Base-by-base conservation (phyloP, 2,113 vertebrate species). In the Neoarius graeffei region DNA sequence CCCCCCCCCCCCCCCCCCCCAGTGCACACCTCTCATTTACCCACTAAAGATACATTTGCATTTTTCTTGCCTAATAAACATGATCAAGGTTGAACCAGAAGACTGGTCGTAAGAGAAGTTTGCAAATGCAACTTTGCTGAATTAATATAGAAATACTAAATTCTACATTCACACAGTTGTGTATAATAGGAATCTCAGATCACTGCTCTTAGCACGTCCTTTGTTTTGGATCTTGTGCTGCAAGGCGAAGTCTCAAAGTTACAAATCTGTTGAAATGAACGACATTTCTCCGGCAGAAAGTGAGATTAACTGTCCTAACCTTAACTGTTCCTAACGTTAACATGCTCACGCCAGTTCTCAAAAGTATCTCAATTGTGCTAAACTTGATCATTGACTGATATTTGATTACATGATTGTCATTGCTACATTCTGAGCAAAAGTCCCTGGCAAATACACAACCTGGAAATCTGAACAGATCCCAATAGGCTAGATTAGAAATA, bases 361-460 rank as follows among this genome's bases (percentile, higher is more conserved):
- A 23, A n/a, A 54, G 27, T 4, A 3, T 71, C 73, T 35, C 27
- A 73, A 19, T 73, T 59, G 57, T 62, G 30, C 56, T 74, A 50
- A 23, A 13, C 20, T 30, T 85, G 62, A 59, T 54, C 23, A 74
- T 2, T 14, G 77, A 62, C 23, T 64, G 50, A 59, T 54, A 42
- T n/a, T 25, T 81, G 54, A 69, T 56, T 80, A 25, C 66, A 81
- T 42, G 64, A 76, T 77, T 60, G 19, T n/a, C 20, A 54, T 87
- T 30, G 15, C 48, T 71, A 59, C 76, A 66, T 88, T 88, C 30
- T 67, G 60, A 84, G 66, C 50, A 85, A 50, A 56, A 89, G 83
- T n/a, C 7, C 4, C 30, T 62, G 20, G 60, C 77, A 25, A 67
- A n/a, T 50, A 56, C 1, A 19, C 54, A 6, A 73, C 23, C 27